These are phyloP conservation scores for Linepithema humile DNA, from an alignment of 1,140 invertebrate species.

Conservation along the genomic window DNA sequence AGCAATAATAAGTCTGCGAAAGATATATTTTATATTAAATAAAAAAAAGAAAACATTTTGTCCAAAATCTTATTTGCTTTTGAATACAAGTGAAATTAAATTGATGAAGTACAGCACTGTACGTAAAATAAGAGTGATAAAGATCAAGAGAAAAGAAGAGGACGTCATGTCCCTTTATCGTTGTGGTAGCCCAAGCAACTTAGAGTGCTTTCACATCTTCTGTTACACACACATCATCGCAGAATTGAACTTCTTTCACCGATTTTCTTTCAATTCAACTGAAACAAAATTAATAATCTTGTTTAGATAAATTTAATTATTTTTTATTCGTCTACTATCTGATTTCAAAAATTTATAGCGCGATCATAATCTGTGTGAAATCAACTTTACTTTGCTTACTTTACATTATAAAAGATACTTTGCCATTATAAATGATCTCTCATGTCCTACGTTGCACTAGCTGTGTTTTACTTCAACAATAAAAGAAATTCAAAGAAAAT, in stretches of 20 bases:
- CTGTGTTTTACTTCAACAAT: background rate
- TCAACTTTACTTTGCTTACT: slow-evolving; percentile 44
- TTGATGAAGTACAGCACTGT: background rate
- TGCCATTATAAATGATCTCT: slow-evolving; percentile 65
- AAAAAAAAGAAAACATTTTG: background rate
- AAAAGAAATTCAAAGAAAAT: background rate
- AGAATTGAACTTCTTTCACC: background rate
- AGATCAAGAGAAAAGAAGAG: background rate
- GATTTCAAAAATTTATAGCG: background rate
- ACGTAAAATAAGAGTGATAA: background rate
- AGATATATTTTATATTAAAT: background rate
- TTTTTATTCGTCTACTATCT: background rate
- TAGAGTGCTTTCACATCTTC: background rate
- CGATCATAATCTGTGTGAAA: background rate
- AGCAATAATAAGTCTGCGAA: background rate
- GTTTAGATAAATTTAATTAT: background rate
- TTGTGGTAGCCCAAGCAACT: too few species aligned
- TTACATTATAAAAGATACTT: slow-evolving; percentile 42
- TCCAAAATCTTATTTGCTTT: background rate
- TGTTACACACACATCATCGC: background rate
- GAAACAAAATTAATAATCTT: background rate
- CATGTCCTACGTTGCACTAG: background rate
- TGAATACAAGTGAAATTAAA: background rate
- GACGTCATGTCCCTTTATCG: slow-evolving; percentile 22
- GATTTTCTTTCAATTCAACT: background rate